Evolutionary conservation across 2,113 vertebrate species (phyloP), one percentile per base, ranked within the genome.

Genomic region (Rhea americana): DNA sequence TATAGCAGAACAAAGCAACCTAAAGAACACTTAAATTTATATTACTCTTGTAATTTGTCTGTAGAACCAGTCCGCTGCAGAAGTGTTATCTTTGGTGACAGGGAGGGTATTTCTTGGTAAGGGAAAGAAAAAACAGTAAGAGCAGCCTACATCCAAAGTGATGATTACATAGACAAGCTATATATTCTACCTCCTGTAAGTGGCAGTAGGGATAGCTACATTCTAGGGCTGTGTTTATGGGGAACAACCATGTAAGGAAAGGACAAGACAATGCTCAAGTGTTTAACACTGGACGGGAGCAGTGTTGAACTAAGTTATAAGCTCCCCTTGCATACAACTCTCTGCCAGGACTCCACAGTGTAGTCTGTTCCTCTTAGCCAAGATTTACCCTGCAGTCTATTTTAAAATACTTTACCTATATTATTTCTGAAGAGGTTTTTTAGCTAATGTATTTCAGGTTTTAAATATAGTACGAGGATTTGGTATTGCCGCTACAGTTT

Each of bases 181-280:
- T 35, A 8, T 53, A 0, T 41, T 92, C 45, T 61, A 17, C 21
- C 25, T 75, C 16, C 58, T 90, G 63, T 14, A 73, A 21, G 19
- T 19, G 47, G 13, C 32, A 71, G 58, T 2, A 65, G 37, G 39
- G 45, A 10, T 41, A 58, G 0, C 11, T 62, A 0, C 12, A 2
- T 66, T 59, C 51, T 35, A 72, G 83, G 8, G 11, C 35, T 83
- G 37, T 3, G 2, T 51, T 83, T 26, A 59, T 2, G 7, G 37
- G 10, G 8, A 50, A 14, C 55, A 32, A 11, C 28, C 55, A 58
- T 3, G 6, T 68, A 61, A 56, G 65, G 39, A n/a, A 47, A 56
- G 68, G 8, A 5, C 35, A 62, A 78, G 8, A 90, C 35, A 53
- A 21, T 30, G 21, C 62, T 91, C 45, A 83, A 63, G n/a, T 62